Percentiles rank a stretch among this genome's conserved stretches.
phyloP scores from a whole-genome alignment of 2,797 vertebrate genomes.

The Peromyscus melanophrys region DNA sequence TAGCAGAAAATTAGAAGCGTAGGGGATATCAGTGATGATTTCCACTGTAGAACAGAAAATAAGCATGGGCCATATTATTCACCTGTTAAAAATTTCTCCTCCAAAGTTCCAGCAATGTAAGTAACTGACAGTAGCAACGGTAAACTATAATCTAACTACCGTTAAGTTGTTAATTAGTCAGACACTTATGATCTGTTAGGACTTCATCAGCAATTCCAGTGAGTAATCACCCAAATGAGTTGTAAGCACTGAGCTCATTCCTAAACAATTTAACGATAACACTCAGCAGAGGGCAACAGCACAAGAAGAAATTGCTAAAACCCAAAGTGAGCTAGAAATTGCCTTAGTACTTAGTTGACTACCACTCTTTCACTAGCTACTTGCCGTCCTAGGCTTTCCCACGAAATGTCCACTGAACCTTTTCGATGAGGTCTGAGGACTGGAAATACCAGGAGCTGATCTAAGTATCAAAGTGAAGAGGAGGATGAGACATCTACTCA shows the following conservation, averaged over 20 bases:
- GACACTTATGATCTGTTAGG: constrained; percentile 25
- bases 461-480: constrained; percentile 27
- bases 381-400: neutral
- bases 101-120: constrained; percentile 15
- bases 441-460: constrained; percentile 30
- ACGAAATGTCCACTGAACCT: neutral
- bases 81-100: constrained; percentile 21
- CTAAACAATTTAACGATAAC: constrained; percentile 53
- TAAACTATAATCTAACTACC: constrained; percentile 53
- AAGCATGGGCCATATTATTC: neutral
- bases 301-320: constrained; percentile 16
- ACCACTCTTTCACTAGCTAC: neutral
- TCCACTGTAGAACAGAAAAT: neutral
- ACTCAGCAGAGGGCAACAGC: neutral
- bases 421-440: constrained; percentile 20
- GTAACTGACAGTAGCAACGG: neutral
- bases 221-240: constrained; percentile 66
- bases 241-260: constrained; percentile 55
- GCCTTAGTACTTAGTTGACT: neutral
- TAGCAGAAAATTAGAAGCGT: neutral
- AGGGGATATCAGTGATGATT: neutral
- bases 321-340: neutral
- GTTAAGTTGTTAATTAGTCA: constrained; percentile 60
- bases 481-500: neutral
- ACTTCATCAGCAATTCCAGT: constrained; percentile 17